These are phyloP conservation scores for Zootermopsis nevadensis DNA, from an alignment of 2,888 invertebrate species.

Conservation along the genomic window DNA sequence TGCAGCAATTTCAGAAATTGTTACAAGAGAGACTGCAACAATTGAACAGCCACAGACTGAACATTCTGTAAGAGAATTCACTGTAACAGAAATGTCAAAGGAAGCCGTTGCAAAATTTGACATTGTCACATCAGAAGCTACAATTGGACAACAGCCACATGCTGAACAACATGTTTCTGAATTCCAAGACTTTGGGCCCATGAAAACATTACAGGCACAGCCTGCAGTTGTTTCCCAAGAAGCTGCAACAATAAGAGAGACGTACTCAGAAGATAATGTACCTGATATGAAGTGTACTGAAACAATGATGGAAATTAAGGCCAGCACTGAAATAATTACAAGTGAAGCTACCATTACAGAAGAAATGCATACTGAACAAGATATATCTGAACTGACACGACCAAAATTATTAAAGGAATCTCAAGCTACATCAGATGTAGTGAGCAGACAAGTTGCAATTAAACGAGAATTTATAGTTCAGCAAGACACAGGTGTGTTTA, in stretches of 20 bases:
- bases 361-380: slow-evolving; percentile 43
- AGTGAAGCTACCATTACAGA: slow-evolving; percentile 46
- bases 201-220: slow-evolving; percentile 30
- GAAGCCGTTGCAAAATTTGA: slow-evolving; percentile 27
- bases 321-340: slow-evolving; percentile 45
- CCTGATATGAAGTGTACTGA: slow-evolving; percentile 23
- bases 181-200: background rate
- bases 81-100: slow-evolving; percentile 3
- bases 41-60: slow-evolving; percentile 32
- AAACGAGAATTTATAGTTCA: slow-evolving; percentile 15
- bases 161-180: slow-evolving; percentile 36
- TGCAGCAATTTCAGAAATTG: slow-evolving; percentile 42
- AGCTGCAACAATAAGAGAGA: slow-evolving; percentile 42
- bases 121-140: slow-evolving; percentile 38
- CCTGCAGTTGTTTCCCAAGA: slow-evolving; percentile 40
- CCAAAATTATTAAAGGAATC: slow-evolving; percentile 26
- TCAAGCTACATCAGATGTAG: slow-evolving; percentile 43
- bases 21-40: slow-evolving; percentile 37
- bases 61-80: slow-evolving; percentile 23
- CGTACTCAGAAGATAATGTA: slow-evolving; percentile 34
- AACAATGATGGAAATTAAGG: slow-evolving; percentile 35
- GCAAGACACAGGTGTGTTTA: slow-evolving; percentile 29
- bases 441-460: slow-evolving; percentile 44
- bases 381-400: slow-evolving; percentile 36
- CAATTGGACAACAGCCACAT: slow-evolving; percentile 41